Conservation (phyloP, 2,888 invertebrate genomes). For the Lathronympha strigana region DNA sequence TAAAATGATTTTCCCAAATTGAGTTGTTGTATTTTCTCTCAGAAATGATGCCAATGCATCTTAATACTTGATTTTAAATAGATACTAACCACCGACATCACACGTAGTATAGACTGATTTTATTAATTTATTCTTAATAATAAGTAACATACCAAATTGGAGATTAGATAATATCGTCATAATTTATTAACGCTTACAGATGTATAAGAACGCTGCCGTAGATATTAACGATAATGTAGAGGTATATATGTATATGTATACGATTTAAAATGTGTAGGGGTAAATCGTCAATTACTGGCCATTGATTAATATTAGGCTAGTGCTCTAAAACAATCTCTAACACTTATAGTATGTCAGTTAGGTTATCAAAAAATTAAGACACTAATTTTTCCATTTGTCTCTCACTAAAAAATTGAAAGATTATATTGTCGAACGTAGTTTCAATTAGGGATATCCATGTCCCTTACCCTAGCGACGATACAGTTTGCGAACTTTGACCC, state of each 20-base stretch:
- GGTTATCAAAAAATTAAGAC: too few species aligned
- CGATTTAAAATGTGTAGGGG: not conserved
- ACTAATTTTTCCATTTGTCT: too few species aligned
- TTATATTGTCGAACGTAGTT: too few species aligned
- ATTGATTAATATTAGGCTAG: too few species aligned
- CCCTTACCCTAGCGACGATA: too few species aligned
- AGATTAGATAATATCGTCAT: conserved; percentile 43
- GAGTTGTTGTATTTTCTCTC: not conserved
- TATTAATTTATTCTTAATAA: conserved; percentile 68
- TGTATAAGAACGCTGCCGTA: conserved; percentile 26
- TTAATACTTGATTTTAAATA: conserved; percentile 12
- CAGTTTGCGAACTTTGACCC: too few species aligned
- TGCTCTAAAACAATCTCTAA: too few species aligned
- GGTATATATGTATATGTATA: not conserved
- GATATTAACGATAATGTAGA: conserved; percentile 9
- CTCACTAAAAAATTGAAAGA: too few species aligned
- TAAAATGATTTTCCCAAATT: not conserved
- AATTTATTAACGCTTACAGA: conserved; percentile 39
- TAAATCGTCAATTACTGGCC: too few species aligned
- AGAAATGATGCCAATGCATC: not conserved
- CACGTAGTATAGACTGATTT: conserved; percentile 70
- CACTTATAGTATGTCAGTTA: too few species aligned
- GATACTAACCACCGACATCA: conserved; percentile 74
- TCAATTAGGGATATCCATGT: too few species aligned
- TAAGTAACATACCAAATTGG: conserved; percentile 78